A percentile compares a stretch with the other conserved stretches of the same genome.
These are phyloP conservation scores for Eupithecia dodoneata DNA, from an alignment of 2,888 invertebrate species.

Conservation along the genomic window DNA sequence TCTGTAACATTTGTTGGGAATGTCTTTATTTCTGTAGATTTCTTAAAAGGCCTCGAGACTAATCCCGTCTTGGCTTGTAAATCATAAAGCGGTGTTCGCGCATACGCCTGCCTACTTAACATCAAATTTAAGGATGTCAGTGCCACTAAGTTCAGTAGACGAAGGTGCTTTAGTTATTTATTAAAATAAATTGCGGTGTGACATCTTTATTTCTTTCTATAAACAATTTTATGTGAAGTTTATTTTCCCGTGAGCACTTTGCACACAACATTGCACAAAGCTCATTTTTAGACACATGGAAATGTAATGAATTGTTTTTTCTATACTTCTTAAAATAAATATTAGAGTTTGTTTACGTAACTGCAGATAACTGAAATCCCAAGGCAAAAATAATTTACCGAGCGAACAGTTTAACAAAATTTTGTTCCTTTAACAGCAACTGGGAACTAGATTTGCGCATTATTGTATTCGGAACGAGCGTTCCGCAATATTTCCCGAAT, in stretches of 20 bases:
- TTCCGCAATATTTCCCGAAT: constrained; percentile 65
- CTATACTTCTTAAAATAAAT: constrained; percentile 30
- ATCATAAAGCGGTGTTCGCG: constrained; percentile 62
- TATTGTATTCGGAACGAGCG: constrained; percentile 61
- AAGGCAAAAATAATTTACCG: constrained; percentile 39
- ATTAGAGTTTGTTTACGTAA: constrained; percentile 34
- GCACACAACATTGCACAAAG: constrained; percentile 37
- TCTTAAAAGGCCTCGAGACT: constrained; percentile 76
- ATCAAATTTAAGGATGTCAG: constrained; percentile 52
- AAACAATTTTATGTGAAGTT: constrained; percentile 45
- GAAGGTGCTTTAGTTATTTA: constrained; percentile 2
- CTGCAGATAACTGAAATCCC: constrained; percentile 38
- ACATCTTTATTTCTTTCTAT: constrained; percentile 51
- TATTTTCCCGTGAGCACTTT: constrained; percentile 37
- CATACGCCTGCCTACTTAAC: constrained; percentile 60
- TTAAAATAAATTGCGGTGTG: constrained; percentile 16
- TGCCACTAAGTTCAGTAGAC: constrained; percentile 48
- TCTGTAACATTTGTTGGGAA: constrained; percentile 83
- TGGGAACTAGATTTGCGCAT: constrained; percentile 56
- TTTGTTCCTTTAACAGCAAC: constrained; percentile 46
- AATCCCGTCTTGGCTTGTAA: constrained; percentile 73
- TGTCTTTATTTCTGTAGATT: constrained; percentile 81
- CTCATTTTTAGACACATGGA: constrained; percentile 16
- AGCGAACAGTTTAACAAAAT: constrained; percentile 40
- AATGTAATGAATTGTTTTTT: background rate